Base-by-base conservation (phyloP, 2,888 invertebrate genomes). In the Stramonita haemastoma region DNA sequence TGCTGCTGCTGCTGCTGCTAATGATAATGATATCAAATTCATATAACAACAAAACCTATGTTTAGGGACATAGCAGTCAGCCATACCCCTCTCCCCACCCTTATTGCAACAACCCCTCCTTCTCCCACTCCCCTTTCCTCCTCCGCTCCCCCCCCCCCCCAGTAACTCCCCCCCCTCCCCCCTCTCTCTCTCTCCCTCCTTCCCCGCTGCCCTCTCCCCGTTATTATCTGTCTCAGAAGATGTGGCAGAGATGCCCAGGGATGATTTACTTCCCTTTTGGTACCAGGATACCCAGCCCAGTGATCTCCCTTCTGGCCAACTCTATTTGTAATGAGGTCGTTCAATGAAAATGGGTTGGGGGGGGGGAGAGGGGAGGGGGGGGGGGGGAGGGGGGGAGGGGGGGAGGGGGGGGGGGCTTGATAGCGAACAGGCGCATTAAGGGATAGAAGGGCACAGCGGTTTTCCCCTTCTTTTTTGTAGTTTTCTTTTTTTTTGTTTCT, bases 261-360 rank as follows among this genome's bases (percentile, higher is more conserved):
- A 84, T 84, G 84, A 84, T 84, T 84, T 84, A 84, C 56, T 57
- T 84, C 56, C 56, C 56, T 84, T 84, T 84, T 57, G 84, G 84
- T 84, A 84, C 84, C 84, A 36, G 84, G 57, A 19, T 56, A 36
- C 29, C 57, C 56, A n/a, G 32, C 56, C 29, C 19, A 57, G 84
- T 84, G 84, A 84, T 57, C 84, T 57, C 84, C 84, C 84, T 84
- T 84, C 57, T 84, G 84, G 84, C 29, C 57, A 29, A 36, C 57
- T 84, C 84, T 84, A 84, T 84, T 84, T 83, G 81, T 83, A 83
- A 83, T 83, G 81, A 83, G 81, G 81, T 83, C 81, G 46, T 83
- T 83, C 81, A 83, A 83, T 86, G 66, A 86, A 86, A 60, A 29
- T 36, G 11, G 83, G 36, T 29, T 81, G 2, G 46, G 46, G 46